phyloP scores from a whole-genome alignment of 2,888 invertebrate genomes.

The Drosophila borborema region DNA sequence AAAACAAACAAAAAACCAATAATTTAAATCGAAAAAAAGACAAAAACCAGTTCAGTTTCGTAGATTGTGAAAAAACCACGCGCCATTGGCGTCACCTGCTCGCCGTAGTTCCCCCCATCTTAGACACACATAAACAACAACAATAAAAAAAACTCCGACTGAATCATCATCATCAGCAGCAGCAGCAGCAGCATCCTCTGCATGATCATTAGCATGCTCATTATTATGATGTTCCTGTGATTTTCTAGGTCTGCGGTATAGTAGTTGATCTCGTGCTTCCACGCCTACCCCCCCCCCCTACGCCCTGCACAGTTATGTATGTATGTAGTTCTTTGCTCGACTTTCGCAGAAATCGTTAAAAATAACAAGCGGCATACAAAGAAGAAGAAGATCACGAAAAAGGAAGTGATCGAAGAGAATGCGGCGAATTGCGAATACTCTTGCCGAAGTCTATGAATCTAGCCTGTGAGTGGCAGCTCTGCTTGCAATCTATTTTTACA shows the following conservation, averaged over 20 bases:
- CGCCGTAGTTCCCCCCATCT: constrained; percentile 52
- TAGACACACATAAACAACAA: constrained; percentile 19
- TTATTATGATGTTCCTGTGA: constrained; percentile 9
- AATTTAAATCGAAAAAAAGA: neutral
- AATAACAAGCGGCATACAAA: constrained; percentile 32
- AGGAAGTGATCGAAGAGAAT: neutral
- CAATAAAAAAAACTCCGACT: constrained; percentile 1
- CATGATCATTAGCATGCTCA: constrained; percentile 10
- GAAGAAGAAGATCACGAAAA: neutral
- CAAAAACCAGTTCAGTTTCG: constrained; percentile 48
- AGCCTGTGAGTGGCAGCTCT: neutral
- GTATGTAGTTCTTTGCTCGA: constrained; percentile 30
- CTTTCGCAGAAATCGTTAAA: constrained; percentile 57
- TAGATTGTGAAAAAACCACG: constrained; percentile 56
- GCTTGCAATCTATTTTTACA: neutral
- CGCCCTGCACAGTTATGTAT: constrained; percentile 2
- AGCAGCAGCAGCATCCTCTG: constrained; percentile 2
- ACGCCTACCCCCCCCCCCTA: constrained; percentile 10
- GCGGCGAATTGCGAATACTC: constrained; percentile 5
- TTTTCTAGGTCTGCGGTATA: constrained; percentile 13
- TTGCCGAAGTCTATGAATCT: neutral
- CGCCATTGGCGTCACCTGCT: constrained; percentile 56
- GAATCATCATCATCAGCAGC: constrained; percentile 22
- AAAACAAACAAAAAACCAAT: neutral
- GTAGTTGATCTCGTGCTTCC: constrained; percentile 12